Base-by-base conservation (phyloP, 1,140 invertebrate species). In the Myzus persicae region DNA sequence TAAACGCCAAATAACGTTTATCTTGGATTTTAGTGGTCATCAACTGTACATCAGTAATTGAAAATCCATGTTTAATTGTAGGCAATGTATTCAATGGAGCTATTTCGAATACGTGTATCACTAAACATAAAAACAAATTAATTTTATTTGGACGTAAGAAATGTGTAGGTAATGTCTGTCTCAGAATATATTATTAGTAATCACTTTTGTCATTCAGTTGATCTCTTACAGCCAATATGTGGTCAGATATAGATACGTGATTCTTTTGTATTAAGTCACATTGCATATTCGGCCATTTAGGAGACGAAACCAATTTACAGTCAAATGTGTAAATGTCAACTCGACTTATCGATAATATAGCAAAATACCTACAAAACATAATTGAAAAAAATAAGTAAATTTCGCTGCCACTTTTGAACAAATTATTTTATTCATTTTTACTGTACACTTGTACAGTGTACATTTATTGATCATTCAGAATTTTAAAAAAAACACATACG, bases 261-360 rank as follows among this genome's bases (percentile, higher is more conserved):
- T 96, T 95, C 36, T 95, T 94, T 94, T 96, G 97, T 31, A 98
- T 95, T 40, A 96, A 95, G 94, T 97, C 97, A 42, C 96, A 96
- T 92, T 96, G 95, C 95, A 97, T 97, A 22, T 94, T 97, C 36
- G 97, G 96, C 97, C 97, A 98, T 94, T 97, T 96, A n/a, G 98
- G 98, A 94, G 96, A 96, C 51, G 97, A 97, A 2, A 98, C 95
- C 85, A 98, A 95, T 93, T 98, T 96, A 1, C 98, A 98, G 95
- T 99, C 98, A 95, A 99, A 99, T 93, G 97, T 98, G 95, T 98
- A 98, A 18, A 99, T 95, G 93, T 97, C 97, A 5, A 98, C 95
- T 85, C 96, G 96, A 76, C 96, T 96, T 94, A 96, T 96, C 95
- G 99, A 98, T 18, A 98, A 97, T 46, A 99, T 94, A 93, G 98